phyloP scores from a whole-genome alignment of 1,140 invertebrate genomes.

The Diabrotica virgifera region DNA sequence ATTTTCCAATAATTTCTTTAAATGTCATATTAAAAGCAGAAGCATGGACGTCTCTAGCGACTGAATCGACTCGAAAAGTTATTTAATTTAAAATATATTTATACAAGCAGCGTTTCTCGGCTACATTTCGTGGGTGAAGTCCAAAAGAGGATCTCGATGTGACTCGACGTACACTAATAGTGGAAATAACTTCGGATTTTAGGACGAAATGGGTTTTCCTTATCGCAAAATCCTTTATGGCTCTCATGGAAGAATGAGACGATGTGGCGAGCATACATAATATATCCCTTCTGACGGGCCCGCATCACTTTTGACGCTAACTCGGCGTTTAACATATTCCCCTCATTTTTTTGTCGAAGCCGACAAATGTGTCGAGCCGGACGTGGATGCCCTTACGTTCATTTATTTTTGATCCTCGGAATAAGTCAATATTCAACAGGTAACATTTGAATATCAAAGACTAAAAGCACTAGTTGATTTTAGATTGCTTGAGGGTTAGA shows the following conservation, averaged over 20 bases:
- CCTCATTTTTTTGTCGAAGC: neutral
- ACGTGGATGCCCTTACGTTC: neutral
- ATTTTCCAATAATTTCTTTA: no score
- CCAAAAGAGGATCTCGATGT: neutral
- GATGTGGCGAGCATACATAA: conserved; percentile 4
- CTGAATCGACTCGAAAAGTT: no score
- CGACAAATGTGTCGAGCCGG: no score
- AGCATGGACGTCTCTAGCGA: no score
- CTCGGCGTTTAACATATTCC: neutral
- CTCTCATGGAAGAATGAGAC: neutral
- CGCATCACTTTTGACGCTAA: neutral
- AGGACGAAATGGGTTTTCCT: conserved; percentile 13
- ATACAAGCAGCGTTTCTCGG: no score
- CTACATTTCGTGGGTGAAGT: no score
- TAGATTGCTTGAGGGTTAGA: no score
- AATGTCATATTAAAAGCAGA: no score
- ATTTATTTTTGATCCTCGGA: neutral
- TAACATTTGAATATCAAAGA: neutral
- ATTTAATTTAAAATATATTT: no score
- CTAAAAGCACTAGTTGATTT: no score
- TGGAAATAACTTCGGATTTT: conserved; percentile 15
- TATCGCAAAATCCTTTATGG: conserved; percentile 11
- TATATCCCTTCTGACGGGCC: neutral
- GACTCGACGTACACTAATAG: conserved; percentile 11
- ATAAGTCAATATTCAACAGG: neutral